Evolutionary conservation across 1,140 invertebrate species (phyloP), one percentile per base, ranked within the genome.

Genomic region (Trichoplusia ni): DNA sequence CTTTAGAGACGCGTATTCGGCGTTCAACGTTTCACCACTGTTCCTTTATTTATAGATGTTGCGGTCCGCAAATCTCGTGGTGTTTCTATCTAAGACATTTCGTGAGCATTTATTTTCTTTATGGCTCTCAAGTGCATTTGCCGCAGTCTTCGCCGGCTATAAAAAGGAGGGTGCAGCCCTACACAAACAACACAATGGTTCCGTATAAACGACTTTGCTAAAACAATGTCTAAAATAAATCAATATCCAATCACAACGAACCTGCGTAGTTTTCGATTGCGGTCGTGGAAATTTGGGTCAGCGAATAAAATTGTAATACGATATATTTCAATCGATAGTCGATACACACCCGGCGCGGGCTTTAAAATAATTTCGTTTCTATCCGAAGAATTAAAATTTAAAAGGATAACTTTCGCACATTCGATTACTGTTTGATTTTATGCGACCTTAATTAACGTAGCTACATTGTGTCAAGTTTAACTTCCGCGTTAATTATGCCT

Each of bases 221-320:
- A 75, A 79, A 82, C 71, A 78, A 81, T 79, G 66, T 80, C 74
- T 67, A 75, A 82, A 82, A 80, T 80, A 77, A 80, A 85, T 85
- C 81, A 81, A 85, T 84, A 84, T 75, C 69, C 77, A 80, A 84
- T 84, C 77, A 80, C 56, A 75, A 31, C 71, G 75, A 73, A 68
- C 75, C 71, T 81, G 80, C 76, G 79, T 83, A 79, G 79, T 83
- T 81, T 79, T 79, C 74, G 67, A 63, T 58, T 66, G 74, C 67
- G 63, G 64, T 63, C 25, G 25, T 58, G 63, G 64, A 77, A 68
- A 82, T 77, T 73, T 75, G 75, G 80, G 78, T 82, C 80, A 81
- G 61, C 66, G 74, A 67, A 76, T 81, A 74, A 73, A 77, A 78
- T 78, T 75, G 71, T 68, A 77, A 73, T 68, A 66, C 60, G 64